Evolutionary conservation across 2,797 vertebrate genomes (phyloP).

Genomic region (Sphaeramia orbicularis): DNA sequence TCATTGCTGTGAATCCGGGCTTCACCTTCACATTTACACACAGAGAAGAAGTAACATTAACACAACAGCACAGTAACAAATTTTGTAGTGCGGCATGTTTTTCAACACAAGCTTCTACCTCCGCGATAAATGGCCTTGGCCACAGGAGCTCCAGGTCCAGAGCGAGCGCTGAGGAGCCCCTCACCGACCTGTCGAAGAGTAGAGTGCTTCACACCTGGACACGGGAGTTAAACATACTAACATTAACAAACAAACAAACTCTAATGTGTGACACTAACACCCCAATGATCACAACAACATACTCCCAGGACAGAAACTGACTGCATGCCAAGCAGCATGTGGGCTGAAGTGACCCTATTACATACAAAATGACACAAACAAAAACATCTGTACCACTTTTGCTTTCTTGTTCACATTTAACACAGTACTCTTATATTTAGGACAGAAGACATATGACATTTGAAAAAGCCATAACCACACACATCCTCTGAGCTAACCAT

Average conservation of each 20-base stretch:
- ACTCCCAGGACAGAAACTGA: neutral
- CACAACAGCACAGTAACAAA: rapidly evolving
- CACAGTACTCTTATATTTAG: neutral
- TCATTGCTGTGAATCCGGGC: conserved; percentile 87
- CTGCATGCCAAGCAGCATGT: neutral
- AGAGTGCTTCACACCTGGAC: conserved; percentile 90
- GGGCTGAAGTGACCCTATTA: neutral
- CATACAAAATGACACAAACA: conserved; percentile 1
- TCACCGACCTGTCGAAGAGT: conserved; percentile 90
- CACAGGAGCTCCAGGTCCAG: conserved; percentile 83
- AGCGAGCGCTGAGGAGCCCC: conserved; percentile 86
- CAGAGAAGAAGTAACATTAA: neutral
- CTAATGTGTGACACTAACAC: neutral
- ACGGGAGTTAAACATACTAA: conserved; percentile 5
- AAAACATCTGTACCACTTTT: neutral
- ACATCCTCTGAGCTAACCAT: neutral
- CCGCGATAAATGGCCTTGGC: conserved; percentile 88
- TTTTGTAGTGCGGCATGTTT: neutral
- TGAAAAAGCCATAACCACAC: conserved; percentile 1
- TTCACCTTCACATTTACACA: conserved; percentile 85
- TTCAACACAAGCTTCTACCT: conserved; percentile 74
- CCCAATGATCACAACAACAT: neutral
- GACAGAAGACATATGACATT: conserved; percentile 15
- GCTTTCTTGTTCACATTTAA: neutral
- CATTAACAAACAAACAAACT: neutral